phyloP scores from a whole-genome alignment of 2,888 invertebrate species.

The Macropis europaea region DNA sequence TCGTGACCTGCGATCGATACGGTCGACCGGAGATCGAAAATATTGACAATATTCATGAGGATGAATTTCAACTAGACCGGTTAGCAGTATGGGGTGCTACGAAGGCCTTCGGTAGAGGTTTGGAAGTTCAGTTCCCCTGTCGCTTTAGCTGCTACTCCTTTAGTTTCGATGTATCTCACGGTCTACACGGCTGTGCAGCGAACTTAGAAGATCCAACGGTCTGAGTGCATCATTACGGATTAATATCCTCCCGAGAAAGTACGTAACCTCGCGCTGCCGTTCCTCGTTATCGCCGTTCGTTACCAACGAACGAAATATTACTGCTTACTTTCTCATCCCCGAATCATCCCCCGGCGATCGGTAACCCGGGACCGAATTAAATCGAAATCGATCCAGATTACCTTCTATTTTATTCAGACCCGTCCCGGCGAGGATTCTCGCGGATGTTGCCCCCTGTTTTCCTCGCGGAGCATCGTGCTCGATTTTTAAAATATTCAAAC shows the following conservation, averaged over 20 bases:
- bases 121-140: constrained; percentile 43
- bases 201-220: constrained; percentile 55
- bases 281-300: constrained; percentile 59
- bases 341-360: not conserved
- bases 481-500: not conserved
- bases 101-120: constrained; percentile 1
- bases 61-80: constrained; percentile 46
- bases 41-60: constrained; percentile 29
- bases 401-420: not conserved
- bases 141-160: constrained; percentile 10
- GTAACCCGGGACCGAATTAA: constrained; percentile 13
- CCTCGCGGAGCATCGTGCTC: not conserved
- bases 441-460: not conserved
- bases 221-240: constrained; percentile 64
- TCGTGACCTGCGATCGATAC: not conserved
- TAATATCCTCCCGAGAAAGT: constrained; percentile 61
- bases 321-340: constrained; percentile 5
- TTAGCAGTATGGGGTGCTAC: not conserved
- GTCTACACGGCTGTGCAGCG: constrained; percentile 42
- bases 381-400: constrained; percentile 13
- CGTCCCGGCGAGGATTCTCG: not conserved
- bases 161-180: constrained; percentile 27
- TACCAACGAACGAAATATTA: constrained; percentile 59
- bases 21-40: not conserved
- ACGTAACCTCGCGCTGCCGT: constrained; percentile 54